Evolutionary conservation across 2,113 vertebrate genomes (phyloP), one percentile per base, ranked within the genome.

Genomic region (Tricholaema leucomelas): DNA sequence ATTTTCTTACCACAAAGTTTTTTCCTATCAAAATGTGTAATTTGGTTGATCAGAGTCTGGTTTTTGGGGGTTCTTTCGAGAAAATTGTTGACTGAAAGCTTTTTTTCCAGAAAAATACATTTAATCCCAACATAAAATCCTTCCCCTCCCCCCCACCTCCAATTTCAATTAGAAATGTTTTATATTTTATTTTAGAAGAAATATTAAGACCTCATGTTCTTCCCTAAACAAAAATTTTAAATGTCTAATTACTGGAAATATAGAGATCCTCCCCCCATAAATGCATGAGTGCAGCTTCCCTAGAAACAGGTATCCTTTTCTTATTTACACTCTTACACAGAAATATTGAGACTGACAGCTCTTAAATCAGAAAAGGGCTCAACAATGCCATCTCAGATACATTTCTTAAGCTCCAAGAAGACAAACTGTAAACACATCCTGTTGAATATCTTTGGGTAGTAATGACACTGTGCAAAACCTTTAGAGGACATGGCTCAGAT

Each of bases 391-490:
- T 91, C 96, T 97, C 94, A 96, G 94, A 97, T 79, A 85, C 66
- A 96, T 97, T 97, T 96, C 91, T 97, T 87, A 97, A 95, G 97
- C 97, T 84, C 94, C 87, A 97, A 87, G 71, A 94, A 85, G 81
- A 93, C 74, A 81, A 97, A 94, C 81, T 71, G 60, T 94, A 97
- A 97, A 97, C 75, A n/a, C 96, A 96, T 96, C 93, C 97, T 96
- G 95, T 92, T 81, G 97, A 94, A 83, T 93, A 89, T 96, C 96
- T 97, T 87, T 97, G 97, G 93, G 78, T 91, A 58, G 94, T 84
- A 97, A 97, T 97, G 97, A 97, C 94, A 95, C 52, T 54, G 95
- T 96, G 93, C 97, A 97, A 97, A 96, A 97, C 86, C 90, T 95
- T 96, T 92, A 90, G 97, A 97, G 93, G 92, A 96, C 97, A 81